Base-by-base conservation (phyloP, 2,113 vertebrate species). In the Sarotherodon lohbergeri region DNA sequence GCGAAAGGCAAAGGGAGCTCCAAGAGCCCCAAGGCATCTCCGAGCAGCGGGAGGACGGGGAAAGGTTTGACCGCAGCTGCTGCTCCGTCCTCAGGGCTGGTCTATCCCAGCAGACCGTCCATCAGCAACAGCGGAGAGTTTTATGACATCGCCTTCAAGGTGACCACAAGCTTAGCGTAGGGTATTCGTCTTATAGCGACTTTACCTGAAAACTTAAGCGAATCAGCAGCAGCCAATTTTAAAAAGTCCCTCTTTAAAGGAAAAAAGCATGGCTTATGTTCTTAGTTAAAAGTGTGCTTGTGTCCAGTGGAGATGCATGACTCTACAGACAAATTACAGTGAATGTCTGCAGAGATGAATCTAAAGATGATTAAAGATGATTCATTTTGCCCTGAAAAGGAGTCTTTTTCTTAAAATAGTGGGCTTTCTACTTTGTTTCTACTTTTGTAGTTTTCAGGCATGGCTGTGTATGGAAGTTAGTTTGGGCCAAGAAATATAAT, bases 141-240 rank as follows among this genome's bases (percentile, higher is more conserved):
- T 88, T 98, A 98, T 87, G 98, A 99, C 83, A 93, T 98, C 78
- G 96, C 98, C 50, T 99, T 98, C 93, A 99, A 98, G 98, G 98
- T 98, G 94, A 97, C 90, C 11, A 9, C 7, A 39, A 16, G 17
- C 68, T 50, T 7, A 4, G 5, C 41, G 41, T 46, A 29, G 39
- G 36, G 2, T 68, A 68, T 41, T 41, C 12, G 12, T 68, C n/a
- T 68, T 39, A 66, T 12, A 19, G 71, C 19, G 9, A 78, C 43
- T 50, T 78, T 4, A 32, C 71, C 71, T 32, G 10, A 24, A 5
- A 29, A 19, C 13, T 32, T 10, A 73, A 32, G 78, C 52, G 80
- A 48, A 85, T 32, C 46, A 16, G 41, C 41, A 17, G 17, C 41
- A 76, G 71, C 9, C 71, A 50, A 3, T 48, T 76, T 29, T 29